Conservation (phyloP, 2,797 vertebrate species). For the Sparidentex hasta region DNA sequence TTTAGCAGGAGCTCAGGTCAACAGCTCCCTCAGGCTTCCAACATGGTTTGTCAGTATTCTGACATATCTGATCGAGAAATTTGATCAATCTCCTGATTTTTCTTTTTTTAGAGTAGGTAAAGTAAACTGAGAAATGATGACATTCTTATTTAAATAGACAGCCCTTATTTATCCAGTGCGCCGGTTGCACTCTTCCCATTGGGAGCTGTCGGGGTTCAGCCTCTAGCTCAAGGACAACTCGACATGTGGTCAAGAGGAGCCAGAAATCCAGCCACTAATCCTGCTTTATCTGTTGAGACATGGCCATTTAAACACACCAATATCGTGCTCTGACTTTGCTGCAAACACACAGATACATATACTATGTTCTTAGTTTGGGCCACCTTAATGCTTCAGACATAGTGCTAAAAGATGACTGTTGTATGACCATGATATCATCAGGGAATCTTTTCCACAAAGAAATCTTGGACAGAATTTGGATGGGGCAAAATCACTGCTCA, state of each 20-base stretch:
- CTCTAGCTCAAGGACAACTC: neutral
- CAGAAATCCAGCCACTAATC: neutral
- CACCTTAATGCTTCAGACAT: neutral
- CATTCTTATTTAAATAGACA: neutral
- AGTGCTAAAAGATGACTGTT: neutral
- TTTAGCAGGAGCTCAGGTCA: conserved; percentile 24
- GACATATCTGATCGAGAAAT: conserved; percentile 6
- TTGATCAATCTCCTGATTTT: neutral
- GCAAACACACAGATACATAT: neutral
- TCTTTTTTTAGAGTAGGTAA: neutral
- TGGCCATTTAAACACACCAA: neutral
- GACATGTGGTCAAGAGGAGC: neutral
- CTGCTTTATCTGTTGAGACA: neutral
- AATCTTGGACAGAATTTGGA: neutral
- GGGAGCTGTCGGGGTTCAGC: neutral
- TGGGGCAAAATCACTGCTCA: neutral
- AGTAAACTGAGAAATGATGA: neutral
- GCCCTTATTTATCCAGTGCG: neutral
- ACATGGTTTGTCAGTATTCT: neutral
- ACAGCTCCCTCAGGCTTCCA: conserved; percentile 7
- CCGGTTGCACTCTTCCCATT: neutral
- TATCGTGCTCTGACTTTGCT: neutral
- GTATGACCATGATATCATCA: neutral
- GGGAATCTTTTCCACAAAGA: neutral
- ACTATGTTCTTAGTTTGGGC: neutral